phyloP scores from a whole-genome alignment of 2,113 vertebrate genomes.

The Psilopogon haemacephalus region DNA sequence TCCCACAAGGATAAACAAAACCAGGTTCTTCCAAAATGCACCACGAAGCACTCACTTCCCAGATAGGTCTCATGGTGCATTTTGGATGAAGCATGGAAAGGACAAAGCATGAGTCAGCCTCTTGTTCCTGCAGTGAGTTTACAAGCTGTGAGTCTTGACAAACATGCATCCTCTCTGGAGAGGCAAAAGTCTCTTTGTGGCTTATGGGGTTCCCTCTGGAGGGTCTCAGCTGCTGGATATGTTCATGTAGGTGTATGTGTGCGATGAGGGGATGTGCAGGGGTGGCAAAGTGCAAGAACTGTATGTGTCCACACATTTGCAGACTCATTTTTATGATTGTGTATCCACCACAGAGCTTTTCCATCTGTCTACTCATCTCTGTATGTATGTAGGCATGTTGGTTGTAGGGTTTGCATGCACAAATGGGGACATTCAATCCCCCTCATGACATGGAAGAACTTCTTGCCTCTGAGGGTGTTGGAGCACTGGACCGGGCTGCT shows the following conservation, averaged over 20 bases:
- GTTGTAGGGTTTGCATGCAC: not conserved
- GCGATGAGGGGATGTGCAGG: not conserved
- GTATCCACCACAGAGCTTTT: not conserved
- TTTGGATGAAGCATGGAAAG: not conserved
- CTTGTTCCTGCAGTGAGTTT: not conserved
- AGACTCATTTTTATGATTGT: not conserved
- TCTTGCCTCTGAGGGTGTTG: not conserved
- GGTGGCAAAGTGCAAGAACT: too few species aligned
- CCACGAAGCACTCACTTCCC: not conserved
- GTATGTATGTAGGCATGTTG: not conserved
- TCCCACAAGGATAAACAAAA: not conserved
- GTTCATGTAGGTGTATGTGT: too few species aligned
- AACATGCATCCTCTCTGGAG: accelerated
- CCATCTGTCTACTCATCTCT: not conserved
- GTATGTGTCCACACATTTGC: accelerated
- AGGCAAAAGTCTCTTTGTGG: not conserved
- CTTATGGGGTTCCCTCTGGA: not conserved
- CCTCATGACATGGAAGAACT: not conserved
- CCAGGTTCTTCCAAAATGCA: not conserved
- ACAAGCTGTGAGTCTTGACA: accelerated
- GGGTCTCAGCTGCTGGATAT: not conserved
- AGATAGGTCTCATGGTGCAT: not conserved
- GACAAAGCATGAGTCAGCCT: not conserved
- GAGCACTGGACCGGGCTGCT: too few species aligned
- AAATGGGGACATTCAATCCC: not conserved